These are phyloP conservation scores for Regulus satrapa DNA, from an alignment of 2,113 vertebrate genomes.

Conservation along the genomic window DNA sequence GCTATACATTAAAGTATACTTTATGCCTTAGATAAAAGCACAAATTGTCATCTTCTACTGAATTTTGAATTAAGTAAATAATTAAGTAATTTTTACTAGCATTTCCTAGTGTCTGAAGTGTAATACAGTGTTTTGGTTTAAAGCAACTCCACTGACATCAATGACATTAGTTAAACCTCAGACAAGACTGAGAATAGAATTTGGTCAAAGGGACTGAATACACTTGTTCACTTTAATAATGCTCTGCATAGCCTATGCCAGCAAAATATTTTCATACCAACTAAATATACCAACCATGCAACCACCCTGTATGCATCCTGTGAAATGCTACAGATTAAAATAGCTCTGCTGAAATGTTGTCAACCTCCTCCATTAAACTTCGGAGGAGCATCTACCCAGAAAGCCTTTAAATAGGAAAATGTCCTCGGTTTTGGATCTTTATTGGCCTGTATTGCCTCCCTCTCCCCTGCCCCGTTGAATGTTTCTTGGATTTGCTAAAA, in stretches of 20 bases:
- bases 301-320: fast-evolving
- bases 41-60: background rate
- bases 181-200: background rate
- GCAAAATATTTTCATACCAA: background rate
- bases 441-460: background rate
- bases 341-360: background rate
- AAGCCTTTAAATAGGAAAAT: background rate
- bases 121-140: background rate
- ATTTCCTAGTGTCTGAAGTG: background rate
- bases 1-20: background rate
- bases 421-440: background rate
- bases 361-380: background rate
- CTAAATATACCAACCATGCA: background rate
- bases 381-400: background rate
- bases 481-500: background rate
- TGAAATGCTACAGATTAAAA: background rate
- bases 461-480: background rate
- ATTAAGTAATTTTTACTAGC: background rate
- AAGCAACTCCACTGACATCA: background rate
- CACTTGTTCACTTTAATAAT: background rate
- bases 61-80: background rate
- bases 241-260: background rate
- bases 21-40: background rate
- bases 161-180: background rate
- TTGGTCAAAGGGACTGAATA: background rate